Base-by-base conservation (phyloP, 2,113 vertebrate species). In the Ranitomeya imitator region DNA sequence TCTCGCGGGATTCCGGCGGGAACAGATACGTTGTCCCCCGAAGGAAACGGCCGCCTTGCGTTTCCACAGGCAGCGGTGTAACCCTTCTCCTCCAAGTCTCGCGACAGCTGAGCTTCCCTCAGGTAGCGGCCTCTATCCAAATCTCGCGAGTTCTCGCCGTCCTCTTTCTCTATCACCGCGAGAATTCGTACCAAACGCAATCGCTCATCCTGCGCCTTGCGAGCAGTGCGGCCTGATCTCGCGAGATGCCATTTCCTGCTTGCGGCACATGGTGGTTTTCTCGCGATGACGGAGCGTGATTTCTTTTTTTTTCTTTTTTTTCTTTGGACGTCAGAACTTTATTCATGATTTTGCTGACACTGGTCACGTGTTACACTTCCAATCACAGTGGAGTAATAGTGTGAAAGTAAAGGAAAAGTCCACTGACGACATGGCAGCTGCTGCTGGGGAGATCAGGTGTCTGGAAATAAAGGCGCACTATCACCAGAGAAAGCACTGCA, bases 31-130 rank as follows among this genome's bases (percentile, higher is more conserved):
- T 59, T 55, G 19, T 14, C 52, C 73, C 71, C 54, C 54, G 65
- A 52, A 59, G 61, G 37, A 86, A 23, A 81, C 65, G 51, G 37
- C 88, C 65, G 84, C 85, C 77, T 89, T 54, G 78, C 84, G 63
- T 85, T 86, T 37, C 82, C 83, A 81, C 83, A 86, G 84, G 78
- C 76, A 89, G 67, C 87, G 76, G 51, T 65, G 73, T 85, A 63
- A 55, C 67, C 54, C 51, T 65, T 45, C 57, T 37, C 23, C 18
- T 15, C n/a, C 9, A 77, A 45, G 7, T 73, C 88, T 81, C 88
- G 83, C 83, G 83, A 86, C 71, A 67, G 14, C 14, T 57, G 65
- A 60, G 74, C 18, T 77, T 71, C 79, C 79, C 18, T 67, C 71
- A 84, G 81, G 52, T 76, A 78, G 82, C 81, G 18, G 73, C 60